A percentile compares a stretch with the other conserved stretches of the same genome.
These are phyloP conservation scores for Ahaetulla prasina DNA, from an alignment of 2,113 vertebrate species.

Conservation along the genomic window DNA sequence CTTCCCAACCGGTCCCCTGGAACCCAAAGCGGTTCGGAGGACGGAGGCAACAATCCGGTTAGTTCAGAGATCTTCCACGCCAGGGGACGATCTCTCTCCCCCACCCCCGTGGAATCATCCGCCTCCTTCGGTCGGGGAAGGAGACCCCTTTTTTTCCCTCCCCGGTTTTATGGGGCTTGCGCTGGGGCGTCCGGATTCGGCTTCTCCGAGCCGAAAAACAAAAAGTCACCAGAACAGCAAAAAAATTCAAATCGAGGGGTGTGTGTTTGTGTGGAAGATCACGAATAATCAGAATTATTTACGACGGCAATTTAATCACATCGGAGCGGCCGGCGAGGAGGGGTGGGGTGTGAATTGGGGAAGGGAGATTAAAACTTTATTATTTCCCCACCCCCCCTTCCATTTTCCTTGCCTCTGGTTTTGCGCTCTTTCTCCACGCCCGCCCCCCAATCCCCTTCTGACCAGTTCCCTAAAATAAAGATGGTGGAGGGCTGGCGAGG, in stretches of 20 bases:
- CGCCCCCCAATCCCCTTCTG: constrained; percentile 31
- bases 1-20: neutral
- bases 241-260: neutral
- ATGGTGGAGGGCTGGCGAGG: constrained; percentile 70
- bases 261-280: too few species aligned
- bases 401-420: too few species aligned
- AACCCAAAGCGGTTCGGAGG: neutral
- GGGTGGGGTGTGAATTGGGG: neutral
- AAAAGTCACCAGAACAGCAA: neutral
- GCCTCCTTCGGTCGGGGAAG: neutral
- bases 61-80: neutral
- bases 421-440: neutral
- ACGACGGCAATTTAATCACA: neutral
- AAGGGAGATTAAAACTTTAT: neutral
- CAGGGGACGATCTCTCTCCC: neutral
- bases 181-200: neutral
- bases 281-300: neutral
- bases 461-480: constrained; percentile 76
- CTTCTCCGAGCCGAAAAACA: neutral
- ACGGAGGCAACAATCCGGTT: neutral
- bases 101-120: neutral
- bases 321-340: neutral
- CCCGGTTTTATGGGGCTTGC: neutral
- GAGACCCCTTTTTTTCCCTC: neutral
- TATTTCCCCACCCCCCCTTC: accelerated